Base-by-base conservation (phyloP, 2,113 vertebrate species). In the Perca schrenkii region DNA sequence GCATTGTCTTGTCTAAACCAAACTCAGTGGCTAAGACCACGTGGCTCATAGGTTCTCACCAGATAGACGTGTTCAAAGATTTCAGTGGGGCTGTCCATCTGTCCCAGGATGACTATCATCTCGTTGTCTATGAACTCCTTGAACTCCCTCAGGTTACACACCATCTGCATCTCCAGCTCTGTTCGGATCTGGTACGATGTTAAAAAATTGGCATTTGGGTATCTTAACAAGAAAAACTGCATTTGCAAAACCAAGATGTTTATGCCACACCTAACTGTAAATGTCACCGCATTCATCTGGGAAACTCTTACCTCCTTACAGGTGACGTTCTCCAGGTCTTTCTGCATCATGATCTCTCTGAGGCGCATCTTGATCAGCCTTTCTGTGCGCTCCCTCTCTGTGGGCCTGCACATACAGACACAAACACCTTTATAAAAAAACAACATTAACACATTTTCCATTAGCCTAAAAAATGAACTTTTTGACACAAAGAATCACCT, bases 331-430 rank as follows among this genome's bases (percentile, higher is more conserved):
- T 99, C 98, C 95, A 99, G 93, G 93, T 99, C 98, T 25, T 97
- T 99, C 94, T 99, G 98, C 98, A 99, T 99, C 98, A 99, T 99
- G 78, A 99, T 99, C 92, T 99, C 98, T 62, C 98, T 92, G 89
- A 99, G 95, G 25, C 98, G 97, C 46, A 94, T 96, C 92, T 97
- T 99, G 90, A 99, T 98, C 15, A 99, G 93, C n/a, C 97, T 94
- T 72, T 99, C 98, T 0, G 97, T 99, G 73, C 97, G 96, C 21
- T 98, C 98, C 36, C 98, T 95, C 92, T 99, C 98, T 13, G 98
- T 99, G 61, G 98, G 98, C 90, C 98, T 99, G 93, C 11, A 84
- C 66, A 91, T 4, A 76, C 46, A 84, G 4, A 90, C 50, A 85
- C 52, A 81, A 8, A 70, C 63, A 80, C 71, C 71, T 68, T 68